Base-by-base conservation (phyloP, 2,888 invertebrate genomes). In the Hypselothyrea guttata region DNA sequence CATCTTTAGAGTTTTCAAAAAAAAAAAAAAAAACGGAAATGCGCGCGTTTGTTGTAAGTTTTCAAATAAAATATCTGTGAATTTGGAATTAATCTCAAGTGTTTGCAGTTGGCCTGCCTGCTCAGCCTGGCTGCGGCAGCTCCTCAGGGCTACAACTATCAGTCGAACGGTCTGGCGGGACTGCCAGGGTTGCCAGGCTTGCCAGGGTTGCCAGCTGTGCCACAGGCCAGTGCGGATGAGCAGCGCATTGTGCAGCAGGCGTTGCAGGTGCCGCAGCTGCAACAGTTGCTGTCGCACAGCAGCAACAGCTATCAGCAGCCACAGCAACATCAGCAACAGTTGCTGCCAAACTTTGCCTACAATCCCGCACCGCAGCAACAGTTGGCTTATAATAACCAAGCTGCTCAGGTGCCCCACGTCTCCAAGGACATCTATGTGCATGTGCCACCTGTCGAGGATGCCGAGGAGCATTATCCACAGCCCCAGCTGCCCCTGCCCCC, bases 351-450 rank as follows among this genome's bases (percentile, higher is more conserved):
- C 38, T 22, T 22, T 22, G n/a, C 11, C n/a, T 38, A 38, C n/a
- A 38, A 38, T 38, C 16, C 34, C 1, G 13, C 7, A 7, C 44
- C 58, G 4, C 27, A 41, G 30, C 67, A 61, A 33, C 82, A 67
- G 7, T 56, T 61, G 18, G 11, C 52, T 4, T 66, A 44, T 34
- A 64, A 53, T 35, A n/a, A n/a, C 22, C 22, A 2, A 22, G 22
- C n/a, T 8, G 33, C 35, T 22, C 41, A 9, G 28, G 38, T 28
- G n/a, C 75, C 87, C 4, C 60, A 87, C 0, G 72, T 90, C 28
- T 89, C 89, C 4, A 90, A 90, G 66, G 87, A 89, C 57, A 89
- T 90, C 30, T 90, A 88, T 57, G 88, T 90, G 9, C 89, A 90
- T 68, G 86, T 87, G n/a, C 88, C 90, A 0, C 90, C 90, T 62